phyloP scores from a whole-genome alignment of 2,888 invertebrate species.

The Platyscelio sp. region DNA sequence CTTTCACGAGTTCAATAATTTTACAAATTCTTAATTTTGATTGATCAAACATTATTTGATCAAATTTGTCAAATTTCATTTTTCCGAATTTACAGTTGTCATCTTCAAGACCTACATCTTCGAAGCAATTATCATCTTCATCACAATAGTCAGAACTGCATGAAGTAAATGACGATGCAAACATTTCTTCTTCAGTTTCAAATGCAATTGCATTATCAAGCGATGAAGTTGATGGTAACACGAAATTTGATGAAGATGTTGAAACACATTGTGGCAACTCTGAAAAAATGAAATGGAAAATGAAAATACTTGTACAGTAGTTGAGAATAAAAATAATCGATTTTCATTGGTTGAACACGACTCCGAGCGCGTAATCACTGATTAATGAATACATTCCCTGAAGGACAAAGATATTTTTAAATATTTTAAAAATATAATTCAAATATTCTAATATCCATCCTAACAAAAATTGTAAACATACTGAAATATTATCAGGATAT shows the following conservation, averaged over 20 bases:
- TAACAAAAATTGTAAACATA: too few relatives aligned
- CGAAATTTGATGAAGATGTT: neutral
- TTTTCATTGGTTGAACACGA: too few relatives aligned
- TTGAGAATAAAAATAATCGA: too few relatives aligned
- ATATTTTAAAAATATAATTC: too few relatives aligned
- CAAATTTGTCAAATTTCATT: neutral
- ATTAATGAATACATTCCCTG: too few relatives aligned
- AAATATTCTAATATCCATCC: too few relatives aligned
- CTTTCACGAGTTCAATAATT: slow-evolving; percentile 26
- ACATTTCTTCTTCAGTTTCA: neutral
- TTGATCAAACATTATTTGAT: slow-evolving; percentile 18
- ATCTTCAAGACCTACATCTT: neutral
- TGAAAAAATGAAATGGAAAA: neutral
- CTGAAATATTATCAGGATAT: too few relatives aligned
- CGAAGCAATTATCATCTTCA: neutral
- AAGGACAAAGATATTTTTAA: too few relatives aligned
- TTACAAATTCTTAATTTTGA: slow-evolving; percentile 12
- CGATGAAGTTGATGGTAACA: too few relatives aligned
- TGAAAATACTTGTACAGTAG: too few relatives aligned
- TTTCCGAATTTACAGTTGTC: neutral
- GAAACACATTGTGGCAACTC: neutral
- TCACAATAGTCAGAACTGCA: neutral
- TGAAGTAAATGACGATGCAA: neutral
- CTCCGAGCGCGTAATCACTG: too few relatives aligned
- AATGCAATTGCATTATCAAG: neutral